Evolutionary conservation across 2,888 invertebrate genomes (phyloP).

Genomic region (Cryptocephalus moraei): DNA sequence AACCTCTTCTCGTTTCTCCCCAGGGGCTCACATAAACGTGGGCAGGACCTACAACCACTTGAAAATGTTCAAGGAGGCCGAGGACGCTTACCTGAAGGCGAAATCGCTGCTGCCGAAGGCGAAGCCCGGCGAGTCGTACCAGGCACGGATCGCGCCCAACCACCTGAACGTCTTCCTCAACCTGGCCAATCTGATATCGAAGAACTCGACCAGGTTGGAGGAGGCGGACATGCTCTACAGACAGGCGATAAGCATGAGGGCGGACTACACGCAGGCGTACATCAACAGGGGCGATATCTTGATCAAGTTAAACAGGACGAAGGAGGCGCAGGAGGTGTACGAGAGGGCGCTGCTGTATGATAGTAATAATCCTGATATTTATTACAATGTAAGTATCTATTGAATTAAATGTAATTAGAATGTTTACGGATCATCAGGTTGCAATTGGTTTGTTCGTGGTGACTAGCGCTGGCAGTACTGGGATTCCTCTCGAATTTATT

Average conservation of each 20-base stretch:
- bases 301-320: constrained; percentile 86
- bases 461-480: too few relatives aligned
- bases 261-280: constrained; percentile 92
- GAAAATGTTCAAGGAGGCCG: constrained; percentile 79
- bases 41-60: constrained; percentile 90
- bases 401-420: not conserved
- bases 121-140: constrained; percentile 89
- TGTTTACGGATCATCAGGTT: too few relatives aligned
- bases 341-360: constrained; percentile 87
- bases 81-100: constrained; percentile 83
- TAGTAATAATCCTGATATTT: constrained; percentile 87
- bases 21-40: constrained; percentile 83
- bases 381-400: constrained; percentile 73
- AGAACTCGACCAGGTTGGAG: constrained; percentile 81
- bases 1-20: not conserved
- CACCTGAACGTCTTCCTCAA: constrained; percentile 94
- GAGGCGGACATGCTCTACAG: constrained; percentile 91
- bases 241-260: constrained; percentile 94
- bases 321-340: constrained; percentile 91
- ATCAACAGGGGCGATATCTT: constrained; percentile 95
- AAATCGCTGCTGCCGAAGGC: constrained; percentile 84
- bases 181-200: constrained; percentile 87
- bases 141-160: constrained; percentile 90
- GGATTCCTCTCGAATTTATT: too few relatives aligned
- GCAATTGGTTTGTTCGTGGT: too few relatives aligned